Evolutionary conservation across 2,888 invertebrate genomes (phyloP), one percentile per base, ranked within the genome.

Genomic region (Drosophila lutescens): DNA sequence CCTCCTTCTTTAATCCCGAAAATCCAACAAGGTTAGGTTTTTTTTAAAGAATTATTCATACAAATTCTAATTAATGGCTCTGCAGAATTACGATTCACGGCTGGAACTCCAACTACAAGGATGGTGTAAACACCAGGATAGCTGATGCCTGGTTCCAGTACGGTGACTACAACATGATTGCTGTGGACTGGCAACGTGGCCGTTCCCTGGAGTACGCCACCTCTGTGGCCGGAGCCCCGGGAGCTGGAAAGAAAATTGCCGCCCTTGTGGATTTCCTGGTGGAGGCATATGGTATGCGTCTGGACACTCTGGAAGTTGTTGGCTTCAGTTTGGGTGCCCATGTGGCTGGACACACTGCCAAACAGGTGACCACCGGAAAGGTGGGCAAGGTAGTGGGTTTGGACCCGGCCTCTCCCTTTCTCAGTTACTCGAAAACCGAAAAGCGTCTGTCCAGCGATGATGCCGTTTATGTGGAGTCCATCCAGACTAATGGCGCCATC

Each of bases 281-380:
- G 90, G 1, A 92, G 90, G 5, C 91, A 89, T 88, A 93, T 92
- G 44, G 93, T 92, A 10, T 92, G 91, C 36, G 91, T 90, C 47
- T 93, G 92, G n/a, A 93, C 91, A 12, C 90, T 90, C 75, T 94
- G 90, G 90, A 93, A 92, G 41, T 92, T 1, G 93, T 94, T 34
- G 94, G 94, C 1, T 94, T 94, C 76, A 94, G 94, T 62, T 91
- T 94, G 54, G 94, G 94, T 0, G 94, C 94, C 1, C 94, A 94
- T 78, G 94, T 94, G 1, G 94, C 94, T n/a, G 94, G 94, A 1
- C 93, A 93, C 54, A 93, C 94, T 1, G 94, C 94, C 1, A 94
- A 94, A 68, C 93, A 93, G 69, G 92, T 94, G 9, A 91, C 91
- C 20, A 86, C 92, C 70, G 94, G 94, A n/a, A 91, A 92, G 15